Evolutionary conservation across 2,797 vertebrate species (phyloP).

Genomic region (Percopsis omiscomaycus): DNA sequence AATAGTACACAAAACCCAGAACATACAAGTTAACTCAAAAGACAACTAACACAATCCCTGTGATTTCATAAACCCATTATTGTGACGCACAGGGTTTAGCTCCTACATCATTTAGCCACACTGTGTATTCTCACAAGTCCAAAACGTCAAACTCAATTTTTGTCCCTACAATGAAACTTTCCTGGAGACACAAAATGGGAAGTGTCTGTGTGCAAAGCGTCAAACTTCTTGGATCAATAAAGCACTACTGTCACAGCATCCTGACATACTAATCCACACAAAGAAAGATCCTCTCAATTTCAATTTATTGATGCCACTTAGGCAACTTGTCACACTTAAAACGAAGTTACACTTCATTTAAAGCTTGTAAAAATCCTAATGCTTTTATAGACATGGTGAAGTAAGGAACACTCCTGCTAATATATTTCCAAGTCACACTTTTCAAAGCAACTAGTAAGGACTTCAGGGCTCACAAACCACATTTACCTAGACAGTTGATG

Average conservation of each 20-base stretch:
- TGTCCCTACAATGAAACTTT: conserved; percentile 29
- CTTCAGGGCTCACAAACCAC: too few species aligned
- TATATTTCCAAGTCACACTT: not conserved
- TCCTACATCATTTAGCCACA: conserved; percentile 32
- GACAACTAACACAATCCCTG: conserved; percentile 37
- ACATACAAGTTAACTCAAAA: not conserved
- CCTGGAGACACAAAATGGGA: conserved; percentile 32
- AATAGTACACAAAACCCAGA: conserved; percentile 17
- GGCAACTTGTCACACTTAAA: conserved; percentile 9
- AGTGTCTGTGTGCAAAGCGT: conserved; percentile 39
- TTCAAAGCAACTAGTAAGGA: not conserved
- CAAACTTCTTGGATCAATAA: conserved; percentile 28
- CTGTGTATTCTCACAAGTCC: conserved; percentile 36
- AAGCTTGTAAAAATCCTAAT: not conserved
- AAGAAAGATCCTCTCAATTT: conserved; percentile 20
- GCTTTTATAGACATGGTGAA: not conserved
- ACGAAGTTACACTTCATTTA: conserved; percentile 23
- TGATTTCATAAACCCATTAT: conserved; percentile 39
- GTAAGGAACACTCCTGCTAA: not conserved
- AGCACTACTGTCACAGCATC: conserved; percentile 29
- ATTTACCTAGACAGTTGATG: too few species aligned
- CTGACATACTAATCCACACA: not conserved
- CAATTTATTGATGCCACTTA: conserved; percentile 10
- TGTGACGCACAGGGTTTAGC: conserved; percentile 55
- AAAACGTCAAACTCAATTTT: conserved; percentile 60